These are phyloP conservation scores for Oryctolagus cuniculus DNA, from an alignment of 2,113 vertebrate species.

Conservation along the genomic window mOryCun1.1 NC_091439.1:48512501-48513000, in stretches of 20 bases:
- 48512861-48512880: background rate
- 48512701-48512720: background rate
- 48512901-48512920: background rate
- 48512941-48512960: constrained; percentile 27
- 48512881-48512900: background rate
- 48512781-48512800: background rate
- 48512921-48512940: background rate
- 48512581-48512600: background rate
- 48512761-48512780: background rate
- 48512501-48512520: background rate
- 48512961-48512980: background rate
- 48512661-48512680: background rate
- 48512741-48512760: background rate
- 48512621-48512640: background rate
- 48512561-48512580: background rate
- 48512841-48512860: background rate
- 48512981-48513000: constrained; percentile 53
- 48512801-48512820: background rate
- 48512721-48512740: background rate
- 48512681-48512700: background rate
- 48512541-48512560: background rate
- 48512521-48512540: background rate
- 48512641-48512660: background rate
- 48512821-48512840: background rate
- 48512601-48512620: background rate